phyloP scores from a whole-genome alignment of 2,113 vertebrate genomes.

The Catagonus wagneri region DNA sequence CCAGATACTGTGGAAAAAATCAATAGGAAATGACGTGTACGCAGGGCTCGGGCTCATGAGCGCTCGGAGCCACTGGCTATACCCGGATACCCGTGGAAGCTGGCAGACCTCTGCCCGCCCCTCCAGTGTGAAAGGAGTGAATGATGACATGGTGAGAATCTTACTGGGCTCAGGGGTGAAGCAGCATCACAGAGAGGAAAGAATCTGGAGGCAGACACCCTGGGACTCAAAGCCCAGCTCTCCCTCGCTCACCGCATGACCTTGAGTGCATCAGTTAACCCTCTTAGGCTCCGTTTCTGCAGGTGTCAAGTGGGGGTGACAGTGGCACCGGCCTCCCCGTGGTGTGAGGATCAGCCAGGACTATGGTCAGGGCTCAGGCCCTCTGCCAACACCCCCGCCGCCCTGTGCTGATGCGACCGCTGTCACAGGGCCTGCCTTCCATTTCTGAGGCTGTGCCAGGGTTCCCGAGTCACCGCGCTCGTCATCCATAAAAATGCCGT shows the following conservation, averaged over 20 bases:
- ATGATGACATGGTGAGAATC: rapidly evolving
- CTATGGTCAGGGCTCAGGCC: no score
- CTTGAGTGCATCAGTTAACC: no score
- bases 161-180: neutral
- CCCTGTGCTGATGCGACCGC: rapidly evolving
- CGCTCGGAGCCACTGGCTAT: no score
- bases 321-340: neutral
- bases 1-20: neutral
- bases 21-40: rapidly evolving
- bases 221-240: neutral
- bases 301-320: neutral
- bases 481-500: neutral
- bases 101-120: rapidly evolving
- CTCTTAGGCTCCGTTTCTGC: neutral
- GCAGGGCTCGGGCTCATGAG: neutral
- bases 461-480: no score
- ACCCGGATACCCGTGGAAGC: neutral
- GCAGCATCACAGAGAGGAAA: rapidly evolving
- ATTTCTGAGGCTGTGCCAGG: neutral
- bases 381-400: neutral
- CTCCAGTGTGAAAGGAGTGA: neutral
- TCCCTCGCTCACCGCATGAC: neutral
- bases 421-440: rapidly evolving
- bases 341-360: no score
- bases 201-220: neutral